These are phyloP conservation scores for Anticlea derivata DNA, from an alignment of 2,888 invertebrate species.

Conservation along the genomic window DNA sequence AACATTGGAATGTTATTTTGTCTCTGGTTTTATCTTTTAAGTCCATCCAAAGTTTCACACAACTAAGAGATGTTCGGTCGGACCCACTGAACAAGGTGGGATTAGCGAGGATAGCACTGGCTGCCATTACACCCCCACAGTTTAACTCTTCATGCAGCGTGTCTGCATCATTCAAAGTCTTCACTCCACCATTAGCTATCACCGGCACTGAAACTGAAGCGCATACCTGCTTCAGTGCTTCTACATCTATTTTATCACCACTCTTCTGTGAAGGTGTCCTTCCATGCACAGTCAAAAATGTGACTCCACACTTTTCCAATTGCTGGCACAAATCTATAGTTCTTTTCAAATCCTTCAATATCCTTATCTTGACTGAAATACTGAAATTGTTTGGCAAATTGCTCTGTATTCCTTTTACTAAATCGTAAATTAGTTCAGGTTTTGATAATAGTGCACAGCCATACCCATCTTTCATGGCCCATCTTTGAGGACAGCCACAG, in stretches of 20 bases:
- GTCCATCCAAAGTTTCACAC: constrained; percentile 92
- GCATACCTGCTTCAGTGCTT: constrained; percentile 88
- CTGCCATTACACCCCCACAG: constrained; percentile 95
- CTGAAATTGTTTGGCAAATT: constrained; percentile 89
- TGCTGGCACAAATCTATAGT: constrained; percentile 92
- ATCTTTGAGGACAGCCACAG: constrained; percentile 98
- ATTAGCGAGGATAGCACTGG: constrained; percentile 94
- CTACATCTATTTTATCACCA: constrained; percentile 88
- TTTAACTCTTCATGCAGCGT: constrained; percentile 86
- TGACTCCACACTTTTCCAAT: constrained; percentile 93
- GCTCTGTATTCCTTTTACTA: constrained; percentile 90
- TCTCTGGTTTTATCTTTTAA: constrained; percentile 86
- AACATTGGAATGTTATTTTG: constrained; percentile 89
- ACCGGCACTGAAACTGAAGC: constrained; percentile 91
- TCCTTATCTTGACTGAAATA: constrained; percentile 95
- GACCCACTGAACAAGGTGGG: constrained; percentile 94
- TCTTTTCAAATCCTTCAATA: constrained; percentile 86
- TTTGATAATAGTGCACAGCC: constrained; percentile 92
- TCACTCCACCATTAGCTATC: constrained; percentile 96
- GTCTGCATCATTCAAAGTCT: constrained; percentile 88
- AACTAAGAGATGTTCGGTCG: constrained; percentile 87
- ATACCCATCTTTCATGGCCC: constrained; percentile 96
- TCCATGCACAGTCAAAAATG: constrained; percentile 96
- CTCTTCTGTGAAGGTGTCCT: constrained; percentile 92
- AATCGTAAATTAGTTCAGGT: constrained; percentile 92